Conservation (phyloP, 2,888 invertebrate genomes). For the Pammene aurita region DNA sequence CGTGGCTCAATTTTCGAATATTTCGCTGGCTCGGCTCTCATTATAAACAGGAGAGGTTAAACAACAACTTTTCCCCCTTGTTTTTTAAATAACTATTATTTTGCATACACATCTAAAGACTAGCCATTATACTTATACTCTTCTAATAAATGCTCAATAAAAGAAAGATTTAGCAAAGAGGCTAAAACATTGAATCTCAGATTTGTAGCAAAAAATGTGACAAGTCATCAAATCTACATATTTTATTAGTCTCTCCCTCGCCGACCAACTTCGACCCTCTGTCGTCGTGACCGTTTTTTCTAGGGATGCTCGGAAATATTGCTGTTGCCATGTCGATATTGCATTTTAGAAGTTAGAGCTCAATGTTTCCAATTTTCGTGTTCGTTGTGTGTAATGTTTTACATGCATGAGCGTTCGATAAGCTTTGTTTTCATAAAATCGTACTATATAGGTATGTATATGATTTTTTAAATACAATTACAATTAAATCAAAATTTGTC, state of each 20-base stretch:
- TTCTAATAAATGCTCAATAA: slow-evolving; percentile 57
- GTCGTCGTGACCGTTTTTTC: slow-evolving; percentile 62
- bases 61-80: no score
- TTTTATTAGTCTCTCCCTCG: slow-evolving; percentile 80
- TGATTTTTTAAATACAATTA: no score
- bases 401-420: background rate
- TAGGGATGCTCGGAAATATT: slow-evolving; percentile 58
- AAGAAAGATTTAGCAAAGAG: slow-evolving; percentile 59
- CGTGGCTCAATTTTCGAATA: no score
- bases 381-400: background rate
- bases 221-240: slow-evolving; percentile 84
- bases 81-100: no score
- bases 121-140: background rate
- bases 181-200: slow-evolving; percentile 79
- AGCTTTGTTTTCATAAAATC: background rate
- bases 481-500: no score
- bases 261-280: slow-evolving; percentile 75
- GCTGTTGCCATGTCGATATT: slow-evolving; percentile 58
- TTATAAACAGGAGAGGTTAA: no score
- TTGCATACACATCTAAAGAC: background rate
- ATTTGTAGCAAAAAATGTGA: slow-evolving; percentile 82
- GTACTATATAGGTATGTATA: no score
- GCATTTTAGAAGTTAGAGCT: slow-evolving; percentile 4
- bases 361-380: background rate
- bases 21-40: no score